Evolutionary conservation across 1,140 invertebrate genomes (phyloP).

Genomic region (Nylanderia fulva): DNA sequence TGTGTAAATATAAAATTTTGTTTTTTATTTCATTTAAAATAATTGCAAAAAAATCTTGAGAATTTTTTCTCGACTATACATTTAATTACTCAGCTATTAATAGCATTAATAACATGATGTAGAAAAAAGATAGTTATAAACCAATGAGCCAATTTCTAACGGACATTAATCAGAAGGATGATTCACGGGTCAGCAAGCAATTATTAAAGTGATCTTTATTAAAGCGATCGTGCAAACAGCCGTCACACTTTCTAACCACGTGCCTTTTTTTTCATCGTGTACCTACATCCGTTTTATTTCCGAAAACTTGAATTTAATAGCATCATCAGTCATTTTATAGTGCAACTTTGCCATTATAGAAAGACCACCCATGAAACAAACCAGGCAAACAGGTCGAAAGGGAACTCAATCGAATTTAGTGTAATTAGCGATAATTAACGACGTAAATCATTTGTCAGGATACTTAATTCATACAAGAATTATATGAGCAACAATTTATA

Average conservation of each 20-base stretch:
- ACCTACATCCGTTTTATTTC: conserved; percentile 29
- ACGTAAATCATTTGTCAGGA: not conserved
- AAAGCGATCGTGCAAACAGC: conserved; percentile 39
- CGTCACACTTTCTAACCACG: conserved; percentile 45
- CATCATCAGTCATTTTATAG: not conserved
- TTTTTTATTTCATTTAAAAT: not conserved
- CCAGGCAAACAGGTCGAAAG: conserved; percentile 63
- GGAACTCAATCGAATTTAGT: conserved; percentile 40
- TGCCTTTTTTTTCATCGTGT: not conserved
- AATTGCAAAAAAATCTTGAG: not conserved
- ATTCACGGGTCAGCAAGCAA: conserved; percentile 43
- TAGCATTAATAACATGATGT: conserved; percentile 16
- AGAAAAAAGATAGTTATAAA: not conserved
- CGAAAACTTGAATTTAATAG: conserved; percentile 17
- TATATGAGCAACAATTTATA: not conserved
- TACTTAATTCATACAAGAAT: not conserved
- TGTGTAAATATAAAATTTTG: not conserved
- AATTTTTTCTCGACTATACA: not conserved
- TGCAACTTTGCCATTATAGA: not conserved
- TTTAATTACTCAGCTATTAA: not conserved
- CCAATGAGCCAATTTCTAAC: conserved; percentile 28
- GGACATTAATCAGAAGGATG: conserved; percentile 36
- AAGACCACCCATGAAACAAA: conserved; percentile 52
- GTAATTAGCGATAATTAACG: conserved; percentile 61
- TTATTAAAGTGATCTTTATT: conserved; percentile 33